Evolutionary conservation across 2,113 vertebrate species (phyloP), one percentile per base, ranked within the genome.

Genomic region (Hippocampus mohnikei): DNA sequence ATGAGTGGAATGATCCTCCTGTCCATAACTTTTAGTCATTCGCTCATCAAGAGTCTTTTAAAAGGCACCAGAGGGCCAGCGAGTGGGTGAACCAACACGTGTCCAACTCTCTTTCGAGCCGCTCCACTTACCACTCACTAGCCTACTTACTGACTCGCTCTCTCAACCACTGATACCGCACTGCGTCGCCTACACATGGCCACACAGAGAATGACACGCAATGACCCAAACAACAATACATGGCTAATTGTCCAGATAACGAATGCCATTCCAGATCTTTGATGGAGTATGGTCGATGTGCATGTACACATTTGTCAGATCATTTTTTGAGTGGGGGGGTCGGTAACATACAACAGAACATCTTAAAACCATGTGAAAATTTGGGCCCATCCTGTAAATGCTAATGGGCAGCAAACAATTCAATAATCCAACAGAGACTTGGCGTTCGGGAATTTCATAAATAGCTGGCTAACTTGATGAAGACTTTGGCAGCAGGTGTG

Each of bases 31-130:
- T 73, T 81, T 74, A 71, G 69, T 81, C 81, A 74, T 84, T 80
- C 73, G 70, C 81, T 80, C 60, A 72, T 87, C 70, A 58, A 85
- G 86, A 76, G 80, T 84, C 67, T 69, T 69, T 80, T 85, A 75
- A 88, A 77, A 84, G 67, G 67, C 71, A 55, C 58, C 73, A 82
- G 74, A 82, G 73, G 61, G 71, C 66, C 80, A 59, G 46, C 65
- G 74, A 75, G 84, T 80, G 78, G 79, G 81, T 84, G 84, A 84
- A 74, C 71, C 66, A 67, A 79, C 79, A 73, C 70, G 46, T 76
- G 80, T 81, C 73, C 79, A 59, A 69, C 76, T 18, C 67, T 65
- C 74, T 67, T 67, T 76, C 33, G 27, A 72, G 74, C 74, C 40
- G 58, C 75, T 81, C 69, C 77, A 55, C 55, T 74, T 61, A 60